A percentile compares a stretch with the other conserved stretches of the same genome.
phyloP scores from a whole-genome alignment of 1,140 invertebrate genomes.

The Scaptodrosophila lebanonensis region DNA sequence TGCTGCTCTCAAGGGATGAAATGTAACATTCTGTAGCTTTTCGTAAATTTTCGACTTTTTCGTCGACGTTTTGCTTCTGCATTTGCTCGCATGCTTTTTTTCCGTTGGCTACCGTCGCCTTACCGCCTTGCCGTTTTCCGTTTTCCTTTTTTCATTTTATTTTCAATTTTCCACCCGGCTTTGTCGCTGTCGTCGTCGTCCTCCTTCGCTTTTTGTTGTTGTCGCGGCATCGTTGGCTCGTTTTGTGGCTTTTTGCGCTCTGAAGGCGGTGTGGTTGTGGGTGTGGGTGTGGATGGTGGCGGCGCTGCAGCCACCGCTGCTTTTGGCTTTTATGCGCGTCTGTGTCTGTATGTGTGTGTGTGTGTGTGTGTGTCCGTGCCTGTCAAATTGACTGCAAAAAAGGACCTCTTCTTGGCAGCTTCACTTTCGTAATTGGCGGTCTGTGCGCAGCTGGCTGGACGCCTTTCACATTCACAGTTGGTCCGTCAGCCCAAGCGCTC shows the following conservation, averaged over 20 bases:
- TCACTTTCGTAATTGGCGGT: slow-evolving; percentile 77
- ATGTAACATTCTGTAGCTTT: slow-evolving; percentile 75
- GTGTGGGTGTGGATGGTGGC: slow-evolving; percentile 8
- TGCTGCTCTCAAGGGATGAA: slow-evolving; percentile 56
- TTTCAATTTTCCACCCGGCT: slow-evolving; percentile 10
- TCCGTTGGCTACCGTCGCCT: slow-evolving; percentile 21
- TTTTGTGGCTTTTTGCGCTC: slow-evolving; percentile 46
- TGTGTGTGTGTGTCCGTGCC: slow-evolving; percentile 2
- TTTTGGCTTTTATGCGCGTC: slow-evolving; percentile 65
- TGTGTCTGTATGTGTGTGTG: slow-evolving; percentile 6
- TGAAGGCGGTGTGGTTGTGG: slow-evolving; percentile 6
- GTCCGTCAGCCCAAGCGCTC: slow-evolving; percentile 67
- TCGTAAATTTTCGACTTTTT: slow-evolving; percentile 75
- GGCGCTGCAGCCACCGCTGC: slow-evolving; percentile 38
- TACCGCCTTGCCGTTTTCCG: slow-evolving; percentile 15
- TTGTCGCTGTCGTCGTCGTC: slow-evolving; percentile 8
- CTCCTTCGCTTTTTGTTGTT: slow-evolving; percentile 22
- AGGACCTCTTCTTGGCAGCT: slow-evolving; percentile 75
- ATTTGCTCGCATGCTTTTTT: too few relatives aligned
- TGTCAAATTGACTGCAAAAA: slow-evolving; percentile 77
- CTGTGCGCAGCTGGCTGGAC: slow-evolving; percentile 43
- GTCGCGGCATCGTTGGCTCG: slow-evolving; percentile 15
- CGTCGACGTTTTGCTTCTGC: slow-evolving; percentile 66
- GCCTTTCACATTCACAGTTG: slow-evolving; percentile 62
- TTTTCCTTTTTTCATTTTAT: slow-evolving; percentile 35